phyloP scores from a whole-genome alignment of 2,113 vertebrate genomes.

The Trogon melanurus region DNA sequence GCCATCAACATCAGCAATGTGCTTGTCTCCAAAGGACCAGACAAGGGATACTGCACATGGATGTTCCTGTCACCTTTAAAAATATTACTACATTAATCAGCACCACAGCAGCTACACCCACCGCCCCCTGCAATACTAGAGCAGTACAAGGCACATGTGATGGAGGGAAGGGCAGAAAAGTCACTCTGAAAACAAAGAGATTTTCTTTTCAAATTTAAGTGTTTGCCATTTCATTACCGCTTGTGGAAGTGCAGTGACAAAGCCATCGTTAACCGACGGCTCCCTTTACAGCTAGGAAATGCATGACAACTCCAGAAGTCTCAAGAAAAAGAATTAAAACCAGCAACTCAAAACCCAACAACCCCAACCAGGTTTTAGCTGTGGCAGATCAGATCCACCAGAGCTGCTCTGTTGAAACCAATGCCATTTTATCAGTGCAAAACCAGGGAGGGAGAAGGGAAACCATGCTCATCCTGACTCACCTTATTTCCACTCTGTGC shows the following conservation, averaged over 20 bases:
- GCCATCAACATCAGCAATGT: background rate
- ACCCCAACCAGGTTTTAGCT: background rate
- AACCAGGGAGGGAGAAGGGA: background rate
- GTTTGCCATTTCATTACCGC: background rate
- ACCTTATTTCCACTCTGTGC: background rate
- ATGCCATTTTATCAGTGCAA: accelerated
- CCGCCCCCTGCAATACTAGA: background rate
- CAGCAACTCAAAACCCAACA: background rate
- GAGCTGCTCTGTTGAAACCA: background rate
- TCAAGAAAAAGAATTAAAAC: background rate
- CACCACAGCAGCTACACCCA: background rate
- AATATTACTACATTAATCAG: background rate
- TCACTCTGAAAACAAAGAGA: background rate
- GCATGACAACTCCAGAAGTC: background rate
- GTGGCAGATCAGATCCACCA: background rate
- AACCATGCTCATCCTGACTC: background rate
- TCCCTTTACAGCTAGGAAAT: background rate
- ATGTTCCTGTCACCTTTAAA: background rate
- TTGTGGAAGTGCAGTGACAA: background rate
- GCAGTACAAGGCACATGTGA: background rate
- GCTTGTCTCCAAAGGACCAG: background rate
- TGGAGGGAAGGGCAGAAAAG: background rate
- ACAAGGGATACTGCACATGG: background rate
- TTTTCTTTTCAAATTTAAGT: background rate
- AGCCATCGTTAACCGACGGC: background rate